Conservation (phyloP, 2,797 vertebrate genomes). For the Myotis pilosus region DNA sequence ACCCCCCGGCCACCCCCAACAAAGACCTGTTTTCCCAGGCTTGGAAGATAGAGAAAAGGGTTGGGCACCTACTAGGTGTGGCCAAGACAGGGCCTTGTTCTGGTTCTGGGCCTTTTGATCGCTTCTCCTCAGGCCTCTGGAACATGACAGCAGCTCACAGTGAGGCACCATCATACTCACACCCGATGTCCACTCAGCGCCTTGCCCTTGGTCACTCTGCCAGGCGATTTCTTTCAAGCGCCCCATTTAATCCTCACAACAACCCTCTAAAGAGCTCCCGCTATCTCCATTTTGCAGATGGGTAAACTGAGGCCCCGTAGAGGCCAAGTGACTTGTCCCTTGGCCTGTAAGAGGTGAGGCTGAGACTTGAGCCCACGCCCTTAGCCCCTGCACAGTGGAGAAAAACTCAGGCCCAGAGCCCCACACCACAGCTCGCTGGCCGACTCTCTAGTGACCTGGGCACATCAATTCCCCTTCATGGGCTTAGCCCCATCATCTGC, state of each 20-base stretch:
- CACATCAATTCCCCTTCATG: not conserved
- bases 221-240: not conserved
- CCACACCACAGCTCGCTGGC: not conserved
- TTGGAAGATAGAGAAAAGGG: not conserved
- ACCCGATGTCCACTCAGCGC: not conserved
- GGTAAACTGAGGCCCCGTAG: not conserved
- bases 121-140: not conserved
- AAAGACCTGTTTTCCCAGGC: not conserved
- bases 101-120: not conserved
- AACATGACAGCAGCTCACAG: not conserved
- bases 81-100: not conserved
- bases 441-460: not conserved
- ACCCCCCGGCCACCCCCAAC: not conserved
- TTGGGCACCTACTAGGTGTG: not conserved
- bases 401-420: not conserved
- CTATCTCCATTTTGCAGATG: not conserved
- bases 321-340: not conserved
- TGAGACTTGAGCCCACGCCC: not conserved
- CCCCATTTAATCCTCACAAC: not conserved
- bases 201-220: not conserved
- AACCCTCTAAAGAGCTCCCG: not conserved
- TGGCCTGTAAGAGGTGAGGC: not conserved
- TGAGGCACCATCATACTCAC: not conserved
- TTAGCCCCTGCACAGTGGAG: not conserved
- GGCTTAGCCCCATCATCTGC: constrained; percentile 56